These are phyloP conservation scores for Clamator glandarius DNA, from an alignment of 2,797 vertebrate species.

Conservation along the genomic window DNA sequence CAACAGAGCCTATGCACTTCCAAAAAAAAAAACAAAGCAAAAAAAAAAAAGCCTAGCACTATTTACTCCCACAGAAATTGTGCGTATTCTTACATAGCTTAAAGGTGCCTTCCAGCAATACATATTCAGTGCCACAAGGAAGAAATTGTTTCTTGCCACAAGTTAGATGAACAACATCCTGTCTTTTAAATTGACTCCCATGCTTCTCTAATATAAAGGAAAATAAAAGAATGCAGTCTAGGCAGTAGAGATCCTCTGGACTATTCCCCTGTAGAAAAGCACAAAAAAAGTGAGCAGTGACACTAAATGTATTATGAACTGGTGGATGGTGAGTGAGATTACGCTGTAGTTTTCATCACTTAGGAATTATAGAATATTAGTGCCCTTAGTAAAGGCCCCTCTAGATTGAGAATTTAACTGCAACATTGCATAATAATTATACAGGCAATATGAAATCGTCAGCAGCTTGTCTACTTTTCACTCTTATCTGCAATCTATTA, in stretches of 20 bases:
- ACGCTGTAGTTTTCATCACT: conserved; percentile 27
- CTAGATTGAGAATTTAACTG: conserved; percentile 12
- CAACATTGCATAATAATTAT: conserved; percentile 25
- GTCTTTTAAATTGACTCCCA: not conserved
- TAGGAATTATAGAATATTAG: conserved; percentile 14
- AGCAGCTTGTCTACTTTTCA: conserved; percentile 44
- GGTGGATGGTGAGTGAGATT: conserved; percentile 5
- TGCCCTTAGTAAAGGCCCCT: not conserved
- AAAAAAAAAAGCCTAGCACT: not conserved
- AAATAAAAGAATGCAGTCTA: not conserved
- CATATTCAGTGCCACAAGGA: not conserved
- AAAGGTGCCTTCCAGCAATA: not conserved
- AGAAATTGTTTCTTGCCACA: not conserved
- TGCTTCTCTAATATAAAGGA: not conserved
- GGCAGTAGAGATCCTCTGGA: not conserved
- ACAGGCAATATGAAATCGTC: conserved; percentile 47
- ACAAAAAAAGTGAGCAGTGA: not conserved
- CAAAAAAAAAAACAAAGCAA: not conserved
- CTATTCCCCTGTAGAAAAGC: not conserved
- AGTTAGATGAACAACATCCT: not conserved
- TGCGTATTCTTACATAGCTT: not conserved
- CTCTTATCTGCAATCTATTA: conserved; percentile 32
- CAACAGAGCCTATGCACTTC: not conserved
- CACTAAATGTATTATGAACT: not conserved
- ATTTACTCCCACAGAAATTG: not conserved